These are phyloP conservation scores for Otolemur garnettii DNA, from an alignment of 2,113 vertebrate species.

Conservation along the genomic window DNA sequence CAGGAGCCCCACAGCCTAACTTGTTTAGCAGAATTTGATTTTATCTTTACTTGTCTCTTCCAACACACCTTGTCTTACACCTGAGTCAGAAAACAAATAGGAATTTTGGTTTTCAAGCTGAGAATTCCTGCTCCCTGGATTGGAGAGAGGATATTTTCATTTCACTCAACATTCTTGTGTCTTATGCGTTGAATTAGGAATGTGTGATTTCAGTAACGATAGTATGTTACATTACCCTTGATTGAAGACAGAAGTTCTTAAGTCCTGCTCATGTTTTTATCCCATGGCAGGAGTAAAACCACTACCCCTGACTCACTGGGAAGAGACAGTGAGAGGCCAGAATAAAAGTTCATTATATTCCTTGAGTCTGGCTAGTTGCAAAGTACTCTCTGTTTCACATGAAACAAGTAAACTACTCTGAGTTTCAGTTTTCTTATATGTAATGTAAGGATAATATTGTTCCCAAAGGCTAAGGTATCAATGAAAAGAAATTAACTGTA, in stretches of 20 bases:
- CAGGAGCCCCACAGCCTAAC: not conserved
- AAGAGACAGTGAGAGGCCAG: not conserved
- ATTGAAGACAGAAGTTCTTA: not conserved
- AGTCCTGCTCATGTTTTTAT: not conserved
- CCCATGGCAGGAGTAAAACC: not conserved
- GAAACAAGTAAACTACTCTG: not conserved
- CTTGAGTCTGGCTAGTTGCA: not conserved
- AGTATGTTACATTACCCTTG: not conserved
- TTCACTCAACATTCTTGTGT: not conserved
- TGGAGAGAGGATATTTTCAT: not conserved
- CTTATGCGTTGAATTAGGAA: not conserved
- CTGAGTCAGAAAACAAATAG: not conserved
- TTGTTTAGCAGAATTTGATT: not conserved
- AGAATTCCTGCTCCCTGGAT: not conserved
- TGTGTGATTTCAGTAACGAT: not conserved
- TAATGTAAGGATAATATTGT: not conserved
- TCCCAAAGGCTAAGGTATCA: not conserved
- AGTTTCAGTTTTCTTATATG: not conserved
- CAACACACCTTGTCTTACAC: not conserved
- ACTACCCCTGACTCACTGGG: too few relatives aligned
- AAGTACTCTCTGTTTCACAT: not conserved
- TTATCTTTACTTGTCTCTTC: not conserved
- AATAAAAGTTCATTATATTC: not conserved
- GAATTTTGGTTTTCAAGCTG: not conserved
- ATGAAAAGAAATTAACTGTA: not conserved